Base-by-base conservation (phyloP, 2,797 vertebrate genomes). In the Eurystomus glaucurus region DNA sequence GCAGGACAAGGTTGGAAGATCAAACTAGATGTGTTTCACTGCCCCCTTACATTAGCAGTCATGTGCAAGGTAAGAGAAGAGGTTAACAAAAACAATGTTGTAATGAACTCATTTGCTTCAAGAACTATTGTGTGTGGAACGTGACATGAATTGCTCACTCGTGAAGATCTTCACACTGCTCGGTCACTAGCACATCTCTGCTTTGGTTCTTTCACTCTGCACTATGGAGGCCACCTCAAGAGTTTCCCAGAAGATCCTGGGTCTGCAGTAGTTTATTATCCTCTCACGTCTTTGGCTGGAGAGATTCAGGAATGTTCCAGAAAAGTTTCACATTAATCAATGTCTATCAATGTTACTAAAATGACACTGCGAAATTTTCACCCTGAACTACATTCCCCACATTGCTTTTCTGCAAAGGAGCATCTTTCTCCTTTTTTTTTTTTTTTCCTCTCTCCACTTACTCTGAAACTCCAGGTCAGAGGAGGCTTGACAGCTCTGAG, bases 151-250 rank as follows among this genome's bases (percentile, higher is more conserved):
- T 3, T 55, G 11, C 45, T 68, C 17, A 11, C 28, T 9, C 0
- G 4, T 2, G 1, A 29, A 0, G 4, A 65, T 51, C 62, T 43
- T 35, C 1, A 3, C 7, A 1, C 50, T 39, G 25, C 61, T 1
- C 0, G 2, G 14, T 23, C 43, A 52, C 51, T 6, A 21, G 26
- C 12, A 43, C 21, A 35, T 5, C 21, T 57, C 39, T n/a, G 4
- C 33, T 37, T 26, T 13, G n/a, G 6, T 31, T 17, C 39, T 58
- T 65, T 28, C 45, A n/a, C 1, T 1, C 29, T 1, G 1, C 20
- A 3, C 7, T 39, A 9, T 26, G 45, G 29, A 45, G 31, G 6
- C 21, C 50, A 43, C 7, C 21, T 33, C 16, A 45, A 37, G 61
- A 68, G 16, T 20, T 48, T n/a, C 50, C 26, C 33, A 50, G 41